Evolutionary conservation across 2,113 vertebrate species (phyloP).

Genomic region (Tautogolabrus adspersus): DNA sequence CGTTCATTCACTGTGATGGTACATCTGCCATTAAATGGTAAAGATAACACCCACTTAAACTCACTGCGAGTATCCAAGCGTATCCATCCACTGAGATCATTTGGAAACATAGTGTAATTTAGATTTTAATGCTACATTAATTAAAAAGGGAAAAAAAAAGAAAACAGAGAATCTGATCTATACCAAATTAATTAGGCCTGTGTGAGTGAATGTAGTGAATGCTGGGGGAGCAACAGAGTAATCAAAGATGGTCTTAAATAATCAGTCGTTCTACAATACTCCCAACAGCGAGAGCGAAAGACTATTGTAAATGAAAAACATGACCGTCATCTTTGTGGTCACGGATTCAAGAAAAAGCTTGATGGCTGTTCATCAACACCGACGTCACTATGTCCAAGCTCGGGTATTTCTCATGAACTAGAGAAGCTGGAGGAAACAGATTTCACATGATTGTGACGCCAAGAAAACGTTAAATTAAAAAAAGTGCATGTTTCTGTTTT

Average conservation of each 20-base stretch:
- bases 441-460: too few species aligned
- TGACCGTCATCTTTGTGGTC: constrained; percentile 57
- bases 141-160: constrained; percentile 38
- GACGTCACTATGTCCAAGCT: not conserved
- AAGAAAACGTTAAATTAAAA: too few species aligned
- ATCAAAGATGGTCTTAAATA: constrained; percentile 73
- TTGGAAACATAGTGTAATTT: constrained; percentile 38
- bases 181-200: constrained; percentile 67
- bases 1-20: constrained; percentile 32
- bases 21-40: constrained; percentile 50
- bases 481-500: too few species aligned
- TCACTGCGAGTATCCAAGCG: constrained; percentile 27
- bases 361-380: too few species aligned
- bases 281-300: constrained; percentile 52
- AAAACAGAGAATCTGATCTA: constrained; percentile 59
- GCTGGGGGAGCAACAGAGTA: constrained; percentile 51
- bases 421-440: too few species aligned
- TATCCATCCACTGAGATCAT: constrained; percentile 39
- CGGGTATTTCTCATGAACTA: not conserved
- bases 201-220: constrained; percentile 51
- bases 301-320: constrained; percentile 58
- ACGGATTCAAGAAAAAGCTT: constrained; percentile 36
- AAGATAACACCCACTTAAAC: constrained; percentile 40
- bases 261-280: constrained; percentile 61
- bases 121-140: constrained; percentile 65